These are phyloP conservation scores for Macrobrachium rosenbergii DNA, from an alignment of 1,140 invertebrate species.

Conservation along the genomic window DNA sequence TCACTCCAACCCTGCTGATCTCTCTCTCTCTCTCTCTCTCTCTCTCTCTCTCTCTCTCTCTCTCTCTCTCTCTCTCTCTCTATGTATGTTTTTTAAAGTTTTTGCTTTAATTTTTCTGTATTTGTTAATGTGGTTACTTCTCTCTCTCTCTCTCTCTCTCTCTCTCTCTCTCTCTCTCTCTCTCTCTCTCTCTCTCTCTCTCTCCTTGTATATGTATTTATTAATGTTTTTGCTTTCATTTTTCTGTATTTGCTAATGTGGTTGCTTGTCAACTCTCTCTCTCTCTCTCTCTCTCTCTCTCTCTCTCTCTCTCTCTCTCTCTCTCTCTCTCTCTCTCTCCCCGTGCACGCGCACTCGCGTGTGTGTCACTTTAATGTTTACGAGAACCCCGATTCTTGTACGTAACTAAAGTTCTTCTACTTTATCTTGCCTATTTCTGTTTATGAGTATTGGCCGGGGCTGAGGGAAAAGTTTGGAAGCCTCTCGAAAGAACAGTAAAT, in stretches of 20 bases:
- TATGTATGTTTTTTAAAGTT: background rate
- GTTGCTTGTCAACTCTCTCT: constrained; percentile 1
- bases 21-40: constrained; percentile 5
- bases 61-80: constrained; percentile 27
- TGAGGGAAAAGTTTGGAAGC: too few species aligned
- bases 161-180: constrained; percentile 17
- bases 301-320: constrained; percentile 20
- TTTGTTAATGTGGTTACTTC: background rate
- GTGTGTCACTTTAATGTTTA: too few species aligned
- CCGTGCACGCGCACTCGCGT: too few species aligned
- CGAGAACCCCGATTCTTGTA: too few species aligned
- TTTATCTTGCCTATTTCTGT: too few species aligned
- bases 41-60: constrained; percentile 24
- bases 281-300: constrained; percentile 11
- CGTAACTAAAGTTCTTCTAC: too few species aligned
- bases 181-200: too few species aligned
- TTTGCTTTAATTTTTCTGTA: constrained; percentile 1
- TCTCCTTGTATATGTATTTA: too few species aligned
- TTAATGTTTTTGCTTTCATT: background rate
- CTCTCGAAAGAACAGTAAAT: too few species aligned
- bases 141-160: constrained; percentile 24
- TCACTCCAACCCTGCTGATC: background rate
- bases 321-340: constrained; percentile 27
- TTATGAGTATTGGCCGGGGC: too few species aligned
- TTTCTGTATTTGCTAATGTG: background rate